Percentiles rank a stretch among this genome's conserved stretches.
phyloP scores from a whole-genome alignment of 53 echinoderm and acorn worm species.

The Echinarachnius parma region DNA sequence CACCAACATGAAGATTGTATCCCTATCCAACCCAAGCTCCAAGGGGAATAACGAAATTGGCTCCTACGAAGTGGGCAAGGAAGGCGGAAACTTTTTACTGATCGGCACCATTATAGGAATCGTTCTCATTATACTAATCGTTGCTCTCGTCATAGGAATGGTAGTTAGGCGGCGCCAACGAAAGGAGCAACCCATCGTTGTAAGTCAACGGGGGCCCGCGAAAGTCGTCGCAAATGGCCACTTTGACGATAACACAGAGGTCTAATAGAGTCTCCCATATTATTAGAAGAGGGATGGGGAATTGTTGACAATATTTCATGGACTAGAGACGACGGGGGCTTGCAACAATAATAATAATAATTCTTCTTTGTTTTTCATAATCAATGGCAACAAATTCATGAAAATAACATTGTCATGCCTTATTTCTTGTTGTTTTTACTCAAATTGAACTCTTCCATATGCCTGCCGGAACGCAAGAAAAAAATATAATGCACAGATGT shows the following conservation, averaged over 20 bases:
- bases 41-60: conserved; percentile 35
- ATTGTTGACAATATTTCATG: too few species aligned
- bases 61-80: conserved; percentile 39
- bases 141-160: conserved; percentile 58
- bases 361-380: too few species aligned
- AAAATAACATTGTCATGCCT: too few species aligned
- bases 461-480: too few species aligned
- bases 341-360: too few species aligned
- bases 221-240: conserved; percentile 72
- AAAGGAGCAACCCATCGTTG: conserved; percentile 34
- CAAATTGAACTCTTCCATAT: too few species aligned
- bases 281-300: too few species aligned
- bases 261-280: too few species aligned
- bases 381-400: too few species aligned
- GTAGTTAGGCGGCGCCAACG: conserved; percentile 49
- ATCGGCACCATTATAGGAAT: conserved; percentile 51
- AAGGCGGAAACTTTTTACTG: conserved; percentile 19
- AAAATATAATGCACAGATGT: too few species aligned
- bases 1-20: conserved; percentile 84
- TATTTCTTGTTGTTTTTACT: too few species aligned
- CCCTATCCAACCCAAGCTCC: conserved; percentile 2
- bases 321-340: too few species aligned
- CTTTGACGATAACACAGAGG: conserved; percentile 90
- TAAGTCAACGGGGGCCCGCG: conserved; percentile 55
- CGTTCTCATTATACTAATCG: conserved; percentile 43